Conservation (phyloP, 1,140 invertebrate genomes). For the Hyles euphorbiae region DNA sequence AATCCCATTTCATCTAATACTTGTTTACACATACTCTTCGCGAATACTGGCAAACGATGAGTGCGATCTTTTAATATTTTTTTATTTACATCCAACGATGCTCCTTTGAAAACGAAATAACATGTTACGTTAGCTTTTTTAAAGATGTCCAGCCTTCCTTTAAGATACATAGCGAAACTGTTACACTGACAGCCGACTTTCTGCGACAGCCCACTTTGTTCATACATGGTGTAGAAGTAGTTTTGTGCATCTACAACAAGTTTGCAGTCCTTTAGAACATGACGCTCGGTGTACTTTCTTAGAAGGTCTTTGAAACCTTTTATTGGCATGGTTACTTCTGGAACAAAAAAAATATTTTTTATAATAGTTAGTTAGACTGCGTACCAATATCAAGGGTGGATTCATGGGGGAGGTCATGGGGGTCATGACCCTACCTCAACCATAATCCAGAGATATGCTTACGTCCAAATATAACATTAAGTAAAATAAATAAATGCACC, state of each 20-base stretch:
- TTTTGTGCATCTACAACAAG: conserved; percentile 46
- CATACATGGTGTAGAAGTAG: conserved; percentile 25
- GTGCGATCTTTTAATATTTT: conserved; percentile 1
- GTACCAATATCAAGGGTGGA: too few relatives aligned
- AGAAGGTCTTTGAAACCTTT: too few relatives aligned
- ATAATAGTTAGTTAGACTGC: too few relatives aligned
- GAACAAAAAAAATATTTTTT: too few relatives aligned
- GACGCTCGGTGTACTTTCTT: too few relatives aligned
- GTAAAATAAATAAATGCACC: too few relatives aligned
- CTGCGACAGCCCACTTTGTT: conserved; percentile 11
- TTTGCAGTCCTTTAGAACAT: background rate
- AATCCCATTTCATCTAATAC: conserved; percentile 37
- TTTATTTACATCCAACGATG: conserved; percentile 17
- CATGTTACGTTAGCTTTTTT: conserved; percentile 40
- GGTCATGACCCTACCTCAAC: too few relatives aligned
- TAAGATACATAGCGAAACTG: conserved; percentile 29
- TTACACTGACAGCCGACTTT: conserved; percentile 33
- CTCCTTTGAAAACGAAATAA: conserved; percentile 44
- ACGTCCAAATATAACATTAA: too few relatives aligned
- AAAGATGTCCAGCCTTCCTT: conserved; percentile 25
- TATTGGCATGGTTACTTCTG: too few relatives aligned
- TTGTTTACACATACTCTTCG: conserved; percentile 28
- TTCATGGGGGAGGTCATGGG: too few relatives aligned
- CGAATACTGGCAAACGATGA: conserved; percentile 20
- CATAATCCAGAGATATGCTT: too few relatives aligned